Conservation (phyloP, 2,113 vertebrate species). For the Aegotheles bennettii region DNA sequence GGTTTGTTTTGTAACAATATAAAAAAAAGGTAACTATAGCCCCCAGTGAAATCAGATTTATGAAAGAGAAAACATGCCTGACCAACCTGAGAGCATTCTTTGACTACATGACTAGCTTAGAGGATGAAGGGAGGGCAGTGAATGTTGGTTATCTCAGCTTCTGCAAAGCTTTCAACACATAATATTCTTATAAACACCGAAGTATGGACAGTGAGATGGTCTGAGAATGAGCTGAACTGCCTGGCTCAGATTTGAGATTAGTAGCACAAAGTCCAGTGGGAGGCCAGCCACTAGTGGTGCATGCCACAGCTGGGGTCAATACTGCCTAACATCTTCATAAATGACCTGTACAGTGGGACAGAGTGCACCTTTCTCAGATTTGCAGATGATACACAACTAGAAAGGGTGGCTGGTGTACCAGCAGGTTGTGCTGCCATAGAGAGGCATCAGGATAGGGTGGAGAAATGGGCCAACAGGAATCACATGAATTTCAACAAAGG, state of each 20-base stretch:
- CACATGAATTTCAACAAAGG: neutral
- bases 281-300: neutral
- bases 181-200: neutral
- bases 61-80: neutral
- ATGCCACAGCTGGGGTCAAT: rapidly evolving
- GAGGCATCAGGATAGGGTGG: neutral
- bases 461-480: neutral
- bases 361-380: too few species aligned
- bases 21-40: neutral
- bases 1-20: neutral
- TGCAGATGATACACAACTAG: neutral
- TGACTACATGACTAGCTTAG: neutral
- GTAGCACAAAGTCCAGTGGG: neutral
- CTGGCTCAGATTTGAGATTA: neutral
- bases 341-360: neutral
- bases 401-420: neutral
- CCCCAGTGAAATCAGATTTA: neutral
- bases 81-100: neutral
- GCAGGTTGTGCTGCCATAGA: neutral
- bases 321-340: neutral
- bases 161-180: neutral
- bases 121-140: neutral
- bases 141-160: neutral
- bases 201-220: neutral
- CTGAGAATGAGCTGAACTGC: neutral